Conservation (phyloP, 2,797 vertebrate species). For the Muscicapa comitata region DNA sequence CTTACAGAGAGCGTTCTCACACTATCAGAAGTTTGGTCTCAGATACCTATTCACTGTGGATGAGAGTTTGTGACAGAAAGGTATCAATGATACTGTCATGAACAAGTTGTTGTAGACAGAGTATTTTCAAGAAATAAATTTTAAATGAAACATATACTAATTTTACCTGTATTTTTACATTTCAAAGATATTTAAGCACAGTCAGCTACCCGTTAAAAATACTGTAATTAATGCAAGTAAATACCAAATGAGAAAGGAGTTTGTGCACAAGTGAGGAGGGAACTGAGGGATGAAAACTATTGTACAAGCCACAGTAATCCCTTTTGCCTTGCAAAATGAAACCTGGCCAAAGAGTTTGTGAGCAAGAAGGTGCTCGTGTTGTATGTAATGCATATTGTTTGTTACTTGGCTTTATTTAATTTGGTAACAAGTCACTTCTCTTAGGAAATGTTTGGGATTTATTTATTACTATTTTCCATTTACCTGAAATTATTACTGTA, state of each 20-base stretch:
- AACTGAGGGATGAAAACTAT: background rate
- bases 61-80: background rate
- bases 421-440: background rate
- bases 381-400: background rate
- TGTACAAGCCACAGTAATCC: background rate
- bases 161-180: background rate
- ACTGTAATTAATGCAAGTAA: background rate
- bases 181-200: background rate
- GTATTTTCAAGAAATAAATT: background rate
- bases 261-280: background rate
- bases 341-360: background rate
- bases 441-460: background rate
- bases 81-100: background rate
- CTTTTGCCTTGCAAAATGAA: background rate
- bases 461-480: background rate
- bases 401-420: background rate
- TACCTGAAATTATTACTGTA: background rate
- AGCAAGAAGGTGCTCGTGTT: background rate
- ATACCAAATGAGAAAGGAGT: background rate
- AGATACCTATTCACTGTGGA: background rate
- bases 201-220: background rate
- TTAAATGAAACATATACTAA: background rate
- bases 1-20: accelerated
- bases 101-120: background rate
- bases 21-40: background rate